Evolutionary conservation across 2,113 vertebrate genomes (phyloP), one percentile per base, ranked within the genome.

Genomic region (Anarrhichthys ocellatus): DNA sequence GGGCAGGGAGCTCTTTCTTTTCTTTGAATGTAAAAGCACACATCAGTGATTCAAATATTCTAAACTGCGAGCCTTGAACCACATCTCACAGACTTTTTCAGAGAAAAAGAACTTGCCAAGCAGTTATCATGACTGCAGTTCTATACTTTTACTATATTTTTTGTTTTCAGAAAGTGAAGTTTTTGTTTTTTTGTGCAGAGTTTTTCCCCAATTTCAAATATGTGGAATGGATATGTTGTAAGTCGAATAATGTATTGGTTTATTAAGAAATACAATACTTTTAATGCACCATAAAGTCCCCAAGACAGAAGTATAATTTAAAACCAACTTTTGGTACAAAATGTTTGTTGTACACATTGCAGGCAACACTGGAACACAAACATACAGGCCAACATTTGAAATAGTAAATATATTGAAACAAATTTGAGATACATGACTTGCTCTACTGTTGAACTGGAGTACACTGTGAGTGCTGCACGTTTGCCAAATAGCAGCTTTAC

Each of bases 401-500:
- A 56, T 24, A 10, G 24, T 20, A 6, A 20, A 20, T 22, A 22
- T 22, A 52, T 22, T 22, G 8, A 9, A 22, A 48, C 20, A 27
- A 6, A 44, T 42, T 9, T 27, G 29, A 27, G 2, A 50, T 5
- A 3, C 6, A 4, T 20, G 66, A 32, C 36, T 72, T 34, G 5
- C 32, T 4, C 9, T 44, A 62, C 62, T 56, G 65, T 38, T 75
- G 56, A 76, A 70, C 63, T 59, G 50, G 4, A 62, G 11, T 38
- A 20, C 22, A 27, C 2, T 20, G 7, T 36, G 46, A 38, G 69
- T n/a, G 65, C 50, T 48, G 59, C 18, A 44, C 20, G 32, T 76
- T 27, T 69, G 27, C 40, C 79, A 72, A 65, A 65, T 61, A 67
- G 66, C 42, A 54, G 15, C n/a, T 74, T 56, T 34, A n/a, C 11